Evolutionary conservation across 37 sponge, comb jelly and placozoan species (phyloP).

Genomic region (Aphrocallistes beatrix): DNA sequence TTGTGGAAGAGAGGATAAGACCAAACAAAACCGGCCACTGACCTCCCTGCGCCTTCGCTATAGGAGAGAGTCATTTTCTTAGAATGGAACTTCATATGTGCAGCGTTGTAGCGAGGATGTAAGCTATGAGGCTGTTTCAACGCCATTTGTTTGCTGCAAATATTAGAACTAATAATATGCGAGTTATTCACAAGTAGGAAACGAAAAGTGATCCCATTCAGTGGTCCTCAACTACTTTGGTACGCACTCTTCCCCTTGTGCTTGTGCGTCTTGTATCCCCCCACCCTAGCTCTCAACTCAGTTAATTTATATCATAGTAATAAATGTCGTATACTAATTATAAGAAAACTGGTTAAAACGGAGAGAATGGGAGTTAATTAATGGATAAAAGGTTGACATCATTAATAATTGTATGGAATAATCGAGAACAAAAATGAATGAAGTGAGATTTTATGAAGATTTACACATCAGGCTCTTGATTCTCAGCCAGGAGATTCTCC

Average conservation of each 20-base stretch:
- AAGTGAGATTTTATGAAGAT: background rate
- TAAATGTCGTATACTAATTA: too few relatives aligned
- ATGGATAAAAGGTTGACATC: too few relatives aligned
- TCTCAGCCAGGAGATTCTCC: constrained; percentile 78
- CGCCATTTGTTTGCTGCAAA: background rate
- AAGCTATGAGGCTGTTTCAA: background rate
- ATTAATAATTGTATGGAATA: too few relatives aligned
- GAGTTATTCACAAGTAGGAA: background rate
- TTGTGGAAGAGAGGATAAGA: constrained; percentile 12
- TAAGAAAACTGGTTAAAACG: too few relatives aligned
- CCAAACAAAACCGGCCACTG: constrained; percentile 2
- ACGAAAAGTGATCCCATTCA: too few relatives aligned
- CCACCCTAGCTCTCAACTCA: too few relatives aligned
- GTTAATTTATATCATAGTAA: too few relatives aligned
- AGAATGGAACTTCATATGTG: background rate
- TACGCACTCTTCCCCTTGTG: too few relatives aligned
- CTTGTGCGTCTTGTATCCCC: too few relatives aligned
- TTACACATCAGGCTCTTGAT: constrained; percentile 21
- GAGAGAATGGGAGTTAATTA: too few relatives aligned
- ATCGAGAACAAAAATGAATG: background rate
- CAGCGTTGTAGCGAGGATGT: background rate
- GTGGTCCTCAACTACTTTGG: too few relatives aligned
- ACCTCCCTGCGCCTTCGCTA: background rate
- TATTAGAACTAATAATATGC: background rate
- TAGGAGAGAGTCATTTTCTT: background rate